Evolutionary conservation across 2,888 invertebrate genomes (phyloP).

Genomic region (Barypeithes pellucidus): DNA sequence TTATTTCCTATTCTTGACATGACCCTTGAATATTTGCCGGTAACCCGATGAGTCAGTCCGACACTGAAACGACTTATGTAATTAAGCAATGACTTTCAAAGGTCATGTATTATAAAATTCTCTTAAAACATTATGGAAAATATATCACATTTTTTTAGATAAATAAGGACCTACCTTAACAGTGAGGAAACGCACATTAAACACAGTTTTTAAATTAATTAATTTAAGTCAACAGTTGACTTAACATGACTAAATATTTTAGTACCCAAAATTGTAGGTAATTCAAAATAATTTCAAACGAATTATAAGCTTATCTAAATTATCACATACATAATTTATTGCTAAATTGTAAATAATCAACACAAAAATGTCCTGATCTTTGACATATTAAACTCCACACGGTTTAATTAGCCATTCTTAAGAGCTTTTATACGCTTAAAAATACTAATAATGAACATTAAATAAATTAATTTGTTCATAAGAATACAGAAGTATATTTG

Average conservation of each 20-base stretch:
- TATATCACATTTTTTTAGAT: too few species aligned
- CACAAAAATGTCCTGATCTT: conserved; percentile 7
- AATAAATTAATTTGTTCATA: too few species aligned
- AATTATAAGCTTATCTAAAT: conserved; percentile 1
- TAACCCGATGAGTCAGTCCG: too few species aligned
- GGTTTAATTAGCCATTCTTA: background rate
- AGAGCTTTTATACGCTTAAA: background rate
- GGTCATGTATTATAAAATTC: background rate
- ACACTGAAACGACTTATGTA: too few species aligned
- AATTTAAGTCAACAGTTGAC: background rate
- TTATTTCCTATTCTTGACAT: too few species aligned
- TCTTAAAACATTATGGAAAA: too few species aligned
- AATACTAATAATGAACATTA: too few species aligned
- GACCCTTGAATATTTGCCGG: too few species aligned
- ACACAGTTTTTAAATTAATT: background rate
- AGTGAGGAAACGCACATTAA: background rate
- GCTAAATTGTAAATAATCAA: background rate
- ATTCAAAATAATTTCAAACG: conserved; percentile 5
- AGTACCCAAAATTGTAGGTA: background rate
- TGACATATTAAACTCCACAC: background rate
- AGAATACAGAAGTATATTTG: too few species aligned
- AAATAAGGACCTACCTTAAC: background rate
- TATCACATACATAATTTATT: background rate
- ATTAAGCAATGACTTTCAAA: background rate
- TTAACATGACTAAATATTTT: background rate